Conservation (phyloP, 2,888 invertebrate genomes). For the Syrista parreyssii region DNA sequence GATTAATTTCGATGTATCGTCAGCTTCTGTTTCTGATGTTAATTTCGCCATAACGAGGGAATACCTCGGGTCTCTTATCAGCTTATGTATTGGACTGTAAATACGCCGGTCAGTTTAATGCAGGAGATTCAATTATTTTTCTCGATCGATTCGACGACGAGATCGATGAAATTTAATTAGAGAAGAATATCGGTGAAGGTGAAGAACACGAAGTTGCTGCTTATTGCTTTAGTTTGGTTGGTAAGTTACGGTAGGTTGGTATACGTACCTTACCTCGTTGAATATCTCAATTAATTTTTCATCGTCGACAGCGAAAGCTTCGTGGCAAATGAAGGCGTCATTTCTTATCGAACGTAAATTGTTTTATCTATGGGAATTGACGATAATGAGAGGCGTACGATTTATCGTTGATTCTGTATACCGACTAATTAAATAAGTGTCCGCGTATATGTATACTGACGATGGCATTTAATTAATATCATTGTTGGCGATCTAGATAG, state of each 20-base stretch:
- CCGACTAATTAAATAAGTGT: background rate
- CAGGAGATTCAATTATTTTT: background rate
- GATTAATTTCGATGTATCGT: background rate
- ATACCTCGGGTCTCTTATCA: background rate
- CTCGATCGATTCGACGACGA: background rate
- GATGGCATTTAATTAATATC: background rate
- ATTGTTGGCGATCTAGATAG: background rate
- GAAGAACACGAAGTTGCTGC: background rate
- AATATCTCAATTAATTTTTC: background rate
- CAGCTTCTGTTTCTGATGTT: background rate
- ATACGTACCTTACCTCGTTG: background rate
- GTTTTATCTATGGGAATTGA: background rate
- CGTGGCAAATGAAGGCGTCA: background rate
- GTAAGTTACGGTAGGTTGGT: background rate
- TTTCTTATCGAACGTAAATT: background rate
- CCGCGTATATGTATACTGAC: background rate
- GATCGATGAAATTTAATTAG: background rate
- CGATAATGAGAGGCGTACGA: background rate
- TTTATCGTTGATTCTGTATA: background rate
- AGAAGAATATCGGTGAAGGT: background rate
- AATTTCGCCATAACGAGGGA: background rate
- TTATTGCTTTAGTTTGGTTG: background rate
- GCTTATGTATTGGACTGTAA: background rate
- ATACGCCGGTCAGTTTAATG: background rate
- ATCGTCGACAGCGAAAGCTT: background rate